A percentile compares a stretch with the other conserved stretches of the same genome.
phyloP scores from a whole-genome alignment of 30 jellyfish, hydroid and myxozoan species.

The Hydractinia symbiolongicarpus region DNA sequence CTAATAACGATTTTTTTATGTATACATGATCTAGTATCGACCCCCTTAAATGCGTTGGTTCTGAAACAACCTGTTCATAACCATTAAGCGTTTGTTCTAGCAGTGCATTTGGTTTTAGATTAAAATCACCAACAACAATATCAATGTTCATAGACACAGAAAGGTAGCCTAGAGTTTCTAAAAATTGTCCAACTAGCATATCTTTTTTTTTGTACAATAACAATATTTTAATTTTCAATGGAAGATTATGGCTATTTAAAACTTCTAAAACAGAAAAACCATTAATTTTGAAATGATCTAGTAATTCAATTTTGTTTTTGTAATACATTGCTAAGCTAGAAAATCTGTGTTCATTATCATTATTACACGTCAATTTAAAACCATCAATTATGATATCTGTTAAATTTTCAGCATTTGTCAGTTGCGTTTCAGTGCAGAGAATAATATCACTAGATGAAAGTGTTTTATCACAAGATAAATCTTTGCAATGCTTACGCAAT shows the following conservation, averaged over 20 bases:
- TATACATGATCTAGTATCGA: slow-evolving; percentile 3
- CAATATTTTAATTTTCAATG: background rate
- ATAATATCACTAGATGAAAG: background rate
- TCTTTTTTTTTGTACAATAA: background rate
- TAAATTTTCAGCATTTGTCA: background rate
- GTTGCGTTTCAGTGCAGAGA: background rate
- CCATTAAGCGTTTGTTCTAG: background rate
- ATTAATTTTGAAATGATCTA: background rate
- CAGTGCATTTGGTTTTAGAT: background rate
- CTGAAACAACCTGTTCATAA: background rate
- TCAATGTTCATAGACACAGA: background rate
- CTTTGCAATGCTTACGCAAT: background rate
- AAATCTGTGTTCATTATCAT: background rate
- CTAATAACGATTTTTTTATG: background rate
- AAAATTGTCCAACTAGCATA: background rate
- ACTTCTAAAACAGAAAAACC: background rate
- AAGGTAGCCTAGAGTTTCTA: background rate
- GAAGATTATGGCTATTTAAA: background rate
- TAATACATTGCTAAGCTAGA: background rate
- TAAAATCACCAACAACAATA: background rate
- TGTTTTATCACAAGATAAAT: background rate
- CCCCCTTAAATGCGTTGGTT: background rate
- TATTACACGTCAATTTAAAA: background rate
- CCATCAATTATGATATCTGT: background rate
- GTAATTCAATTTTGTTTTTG: background rate